Percentiles rank a stretch among this genome's conserved stretches.
phyloP scores from a whole-genome alignment of 2,797 vertebrate species.

The Takifugu ocellatus region DNA sequence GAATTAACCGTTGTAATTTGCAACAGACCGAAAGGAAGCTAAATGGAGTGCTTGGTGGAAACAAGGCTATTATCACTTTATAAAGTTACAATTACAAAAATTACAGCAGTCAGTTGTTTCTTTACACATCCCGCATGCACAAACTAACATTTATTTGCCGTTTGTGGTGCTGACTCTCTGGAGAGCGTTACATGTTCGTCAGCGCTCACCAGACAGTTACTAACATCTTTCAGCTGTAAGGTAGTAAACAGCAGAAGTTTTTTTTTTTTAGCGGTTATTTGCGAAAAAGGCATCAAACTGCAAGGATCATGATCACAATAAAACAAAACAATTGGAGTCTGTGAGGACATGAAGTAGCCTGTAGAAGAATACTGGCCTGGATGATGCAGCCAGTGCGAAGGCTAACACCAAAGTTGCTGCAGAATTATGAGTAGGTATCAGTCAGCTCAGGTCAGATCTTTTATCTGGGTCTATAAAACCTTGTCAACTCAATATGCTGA shows the following conservation, averaged over 20 bases:
- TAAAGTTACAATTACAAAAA: too few relatives aligned
- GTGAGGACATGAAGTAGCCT: not conserved
- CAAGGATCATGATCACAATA: not conserved
- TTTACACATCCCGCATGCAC: constrained; percentile 1
- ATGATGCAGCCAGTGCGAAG: too few relatives aligned
- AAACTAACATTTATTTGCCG: not conserved
- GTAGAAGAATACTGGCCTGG: not conserved
- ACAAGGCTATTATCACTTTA: constrained; percentile 14
- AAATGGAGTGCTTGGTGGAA: not conserved
- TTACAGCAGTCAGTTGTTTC: not conserved
- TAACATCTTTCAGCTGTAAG: not conserved
- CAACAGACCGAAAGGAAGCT: not conserved
- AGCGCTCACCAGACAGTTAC: not conserved
- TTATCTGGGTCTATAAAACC: too few relatives aligned
- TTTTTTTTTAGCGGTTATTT: not conserved
- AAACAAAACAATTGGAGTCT: constrained; percentile 2
- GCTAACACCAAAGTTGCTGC: too few relatives aligned
- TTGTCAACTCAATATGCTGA: too few relatives aligned
- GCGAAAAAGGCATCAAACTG: not conserved
- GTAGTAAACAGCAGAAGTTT: not conserved
- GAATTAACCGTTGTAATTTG: not conserved
- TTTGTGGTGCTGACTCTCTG: not conserved
- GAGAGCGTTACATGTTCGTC: not conserved
- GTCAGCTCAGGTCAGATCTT: too few relatives aligned
- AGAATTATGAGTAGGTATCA: too few relatives aligned